Percentiles rank a stretch among this genome's conserved stretches.
Evolutionary conservation across 2,888 invertebrate species (phyloP).

Genomic region (Melieria crassipennis): DNA sequence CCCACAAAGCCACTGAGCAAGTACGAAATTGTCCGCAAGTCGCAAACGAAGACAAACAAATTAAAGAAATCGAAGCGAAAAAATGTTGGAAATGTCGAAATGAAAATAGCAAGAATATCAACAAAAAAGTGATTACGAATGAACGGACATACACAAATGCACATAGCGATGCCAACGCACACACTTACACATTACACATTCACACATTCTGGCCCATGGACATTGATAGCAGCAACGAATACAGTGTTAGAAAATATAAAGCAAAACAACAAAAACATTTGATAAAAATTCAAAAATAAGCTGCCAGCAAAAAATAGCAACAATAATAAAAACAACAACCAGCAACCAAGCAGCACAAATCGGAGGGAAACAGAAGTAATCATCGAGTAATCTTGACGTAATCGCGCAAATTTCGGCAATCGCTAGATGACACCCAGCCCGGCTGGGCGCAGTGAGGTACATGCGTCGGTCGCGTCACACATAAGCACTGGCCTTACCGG

Average conservation of each 20-base stretch:
- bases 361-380: not conserved
- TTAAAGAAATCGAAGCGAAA: not conserved
- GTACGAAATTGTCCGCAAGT: not conserved
- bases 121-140: conserved; percentile 2
- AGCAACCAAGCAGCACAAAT: not conserved
- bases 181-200: too few species aligned
- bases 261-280: too few species aligned
- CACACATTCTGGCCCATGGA: not conserved
- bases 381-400: conserved; percentile 42
- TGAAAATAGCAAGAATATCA: not conserved
- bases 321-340: conserved; percentile 2
- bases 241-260: not conserved
- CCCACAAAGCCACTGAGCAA: not conserved
- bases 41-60: too few species aligned
- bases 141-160: not conserved
- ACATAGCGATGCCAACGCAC: too few species aligned
- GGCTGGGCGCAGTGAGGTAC: too few species aligned
- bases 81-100: not conserved
- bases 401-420: conserved; percentile 34
- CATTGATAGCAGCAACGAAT: not conserved
- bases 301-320: not conserved
- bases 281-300: too few species aligned
- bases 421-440: too few species aligned
- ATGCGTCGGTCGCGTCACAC: too few species aligned
- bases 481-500: too few species aligned